These are phyloP conservation scores for Apodemus speciosus DNA, from an alignment of 2,113 vertebrate species.

Conservation along the genomic window DNA sequence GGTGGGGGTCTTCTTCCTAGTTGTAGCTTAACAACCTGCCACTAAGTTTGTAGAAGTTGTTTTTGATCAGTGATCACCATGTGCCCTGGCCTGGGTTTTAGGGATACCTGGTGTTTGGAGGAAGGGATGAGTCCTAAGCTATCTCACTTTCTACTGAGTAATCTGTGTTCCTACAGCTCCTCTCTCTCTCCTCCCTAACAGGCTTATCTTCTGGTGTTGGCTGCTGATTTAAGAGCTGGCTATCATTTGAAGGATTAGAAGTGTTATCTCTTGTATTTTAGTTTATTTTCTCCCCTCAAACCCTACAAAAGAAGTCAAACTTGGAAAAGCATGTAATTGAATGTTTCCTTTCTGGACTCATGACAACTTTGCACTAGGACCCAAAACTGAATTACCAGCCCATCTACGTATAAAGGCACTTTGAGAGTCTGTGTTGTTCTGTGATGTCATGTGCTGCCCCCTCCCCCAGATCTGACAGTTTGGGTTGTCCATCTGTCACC, in stretches of 20 bases:
- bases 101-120: neutral
- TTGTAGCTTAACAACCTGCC: neutral
- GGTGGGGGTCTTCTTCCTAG: neutral
- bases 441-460: neutral
- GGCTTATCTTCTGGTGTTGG: neutral
- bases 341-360: slow-evolving; percentile 32
- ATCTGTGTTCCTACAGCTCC: neutral
- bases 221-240: neutral
- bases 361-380: neutral
- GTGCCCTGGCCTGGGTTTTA: neutral
- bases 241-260: neutral
- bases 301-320: slow-evolving; percentile 8
- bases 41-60: neutral
- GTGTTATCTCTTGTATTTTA: slow-evolving; percentile 31
- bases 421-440: neutral
- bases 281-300: neutral
- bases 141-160: neutral
- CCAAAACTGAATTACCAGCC: neutral
- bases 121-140: neutral
- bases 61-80: neutral
- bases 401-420: neutral
- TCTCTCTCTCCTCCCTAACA: neutral
- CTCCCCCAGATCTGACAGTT: neutral
- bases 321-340: slow-evolving; percentile 6
- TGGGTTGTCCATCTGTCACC: neutral